These are phyloP conservation scores for Gavia stellata DNA, from an alignment of 2,113 vertebrate species.

Conservation along the genomic window DNA sequence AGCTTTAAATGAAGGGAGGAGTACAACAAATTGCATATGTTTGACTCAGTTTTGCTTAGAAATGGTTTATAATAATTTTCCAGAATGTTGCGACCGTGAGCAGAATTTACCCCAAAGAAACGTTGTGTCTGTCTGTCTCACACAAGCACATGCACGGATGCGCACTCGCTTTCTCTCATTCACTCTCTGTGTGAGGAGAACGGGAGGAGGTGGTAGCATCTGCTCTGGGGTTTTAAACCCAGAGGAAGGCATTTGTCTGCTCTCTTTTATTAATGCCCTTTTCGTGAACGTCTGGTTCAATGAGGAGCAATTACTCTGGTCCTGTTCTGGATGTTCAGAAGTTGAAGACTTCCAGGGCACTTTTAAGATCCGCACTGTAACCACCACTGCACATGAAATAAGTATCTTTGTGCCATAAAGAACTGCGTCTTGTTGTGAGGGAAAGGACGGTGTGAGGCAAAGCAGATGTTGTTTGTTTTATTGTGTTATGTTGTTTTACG, in stretches of 20 bases:
- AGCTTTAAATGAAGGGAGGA: neutral
- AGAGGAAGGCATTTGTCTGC: neutral
- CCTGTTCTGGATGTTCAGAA: neutral
- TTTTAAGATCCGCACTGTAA: neutral
- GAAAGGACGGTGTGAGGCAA: neutral
- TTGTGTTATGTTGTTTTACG: rapidly evolving
- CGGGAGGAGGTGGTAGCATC: neutral
- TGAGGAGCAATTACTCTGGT: neutral
- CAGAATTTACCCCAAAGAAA: neutral
- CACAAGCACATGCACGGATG: rapidly evolving
- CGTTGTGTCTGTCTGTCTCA: rapidly evolving
- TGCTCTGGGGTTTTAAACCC: neutral
- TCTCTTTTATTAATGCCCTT: neutral
- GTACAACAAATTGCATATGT: neutral
- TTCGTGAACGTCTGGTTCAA: neutral
- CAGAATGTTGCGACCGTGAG: neutral
- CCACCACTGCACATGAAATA: neutral
- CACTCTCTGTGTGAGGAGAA: neutral
- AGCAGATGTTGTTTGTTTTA: neutral
- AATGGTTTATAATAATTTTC: neutral
- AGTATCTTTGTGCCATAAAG: neutral
- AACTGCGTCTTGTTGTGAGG: neutral
- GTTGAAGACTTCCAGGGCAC: neutral
- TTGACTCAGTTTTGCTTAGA: neutral
- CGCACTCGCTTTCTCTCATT: rapidly evolving